Evolutionary conservation across 2,797 vertebrate species (phyloP), one percentile per base, ranked within the genome.

Genomic region (Myotis findleyi): DNA sequence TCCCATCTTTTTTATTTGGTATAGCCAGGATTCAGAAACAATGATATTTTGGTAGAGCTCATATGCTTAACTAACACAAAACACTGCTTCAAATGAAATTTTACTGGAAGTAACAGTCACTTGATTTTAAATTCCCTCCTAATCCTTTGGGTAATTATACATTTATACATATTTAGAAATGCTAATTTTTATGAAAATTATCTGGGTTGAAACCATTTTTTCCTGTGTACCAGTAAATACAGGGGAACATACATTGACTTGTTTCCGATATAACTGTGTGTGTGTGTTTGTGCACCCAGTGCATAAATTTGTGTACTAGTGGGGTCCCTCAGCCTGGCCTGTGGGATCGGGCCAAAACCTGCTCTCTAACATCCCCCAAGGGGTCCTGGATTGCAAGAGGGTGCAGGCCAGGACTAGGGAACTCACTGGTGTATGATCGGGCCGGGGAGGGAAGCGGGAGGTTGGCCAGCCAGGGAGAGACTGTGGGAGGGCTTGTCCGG

Each of bases 141-240:
- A 68, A 44, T 25, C 25, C 12, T 86, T 47, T 7, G 14, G 9
- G 3, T 57, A 79, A 57, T 71, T 91, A 44, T 2, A 86, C 41
- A 3, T 90, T 90, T 84, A 82, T 25, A 5, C 4, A 83, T 68
- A 86, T 91, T 95, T 77, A 44, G 4, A 95, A 93, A 91, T 86
- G 20, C 9, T 66, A 23, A 7, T 53, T 93, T 59, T 59, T 2
- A 30, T 69, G 71, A 47, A 89, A 87, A 85, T 44, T 55, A 17
- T 51, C 1, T 62, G 0, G 25, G 2, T 55, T 80, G 44, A 81
- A 88, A 55, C 0, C 3, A 51, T 92, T 12, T 25, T 55, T 94
- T 89, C 18, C 33, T 44, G 21, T 87, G 10, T 94, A 73, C 4
- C 62, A 85, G 2, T 87, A 11, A 68, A 11, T 73, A 95, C 4